Evolutionary conservation across 1,140 invertebrate genomes (phyloP).

Genomic region (Drosophila ficusphila): DNA sequence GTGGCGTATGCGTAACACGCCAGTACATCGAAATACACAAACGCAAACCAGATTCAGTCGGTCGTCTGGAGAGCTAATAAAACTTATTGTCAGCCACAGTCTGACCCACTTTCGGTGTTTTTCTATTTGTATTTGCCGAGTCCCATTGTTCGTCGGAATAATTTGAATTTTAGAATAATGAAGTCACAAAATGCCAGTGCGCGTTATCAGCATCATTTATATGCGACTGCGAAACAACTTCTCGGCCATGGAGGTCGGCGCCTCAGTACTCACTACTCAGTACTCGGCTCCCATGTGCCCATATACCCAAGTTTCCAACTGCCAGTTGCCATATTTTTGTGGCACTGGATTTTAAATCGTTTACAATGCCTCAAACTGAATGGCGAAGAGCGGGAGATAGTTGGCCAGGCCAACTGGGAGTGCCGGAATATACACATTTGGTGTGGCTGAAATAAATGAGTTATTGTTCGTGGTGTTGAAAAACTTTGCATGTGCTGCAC

Average conservation of each 20-base stretch:
- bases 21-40: neutral
- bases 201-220: slow-evolving; percentile 62
- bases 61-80: slow-evolving; percentile 32
- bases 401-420: slow-evolving; percentile 33
- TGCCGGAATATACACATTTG: slow-evolving; percentile 21
- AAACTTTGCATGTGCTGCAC: slow-evolving; percentile 17
- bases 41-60: neutral
- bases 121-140: slow-evolving; percentile 6
- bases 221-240: slow-evolving; percentile 52
- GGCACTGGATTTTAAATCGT: slow-evolving; percentile 43
- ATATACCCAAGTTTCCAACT: too few relatives aligned
- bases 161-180: slow-evolving; percentile 68
- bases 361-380: slow-evolving; percentile 45
- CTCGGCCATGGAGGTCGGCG: slow-evolving; percentile 36
- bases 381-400: slow-evolving; percentile 25
- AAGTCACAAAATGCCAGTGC: slow-evolving; percentile 61
- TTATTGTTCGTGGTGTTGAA: slow-evolving; percentile 37
- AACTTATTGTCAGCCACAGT: slow-evolving; percentile 49
- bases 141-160: slow-evolving; percentile 44
- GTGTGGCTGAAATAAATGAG: slow-evolving; percentile 46
- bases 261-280: too few relatives aligned
- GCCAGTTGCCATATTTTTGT: slow-evolving; percentile 46
- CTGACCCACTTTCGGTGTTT: slow-evolving; percentile 36
- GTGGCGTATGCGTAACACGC: slow-evolving; percentile 37
- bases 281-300: slow-evolving; percentile 47